Base-by-base conservation (phyloP, 1,140 invertebrate genomes). In the Lysiphlebus fabarum region DNA sequence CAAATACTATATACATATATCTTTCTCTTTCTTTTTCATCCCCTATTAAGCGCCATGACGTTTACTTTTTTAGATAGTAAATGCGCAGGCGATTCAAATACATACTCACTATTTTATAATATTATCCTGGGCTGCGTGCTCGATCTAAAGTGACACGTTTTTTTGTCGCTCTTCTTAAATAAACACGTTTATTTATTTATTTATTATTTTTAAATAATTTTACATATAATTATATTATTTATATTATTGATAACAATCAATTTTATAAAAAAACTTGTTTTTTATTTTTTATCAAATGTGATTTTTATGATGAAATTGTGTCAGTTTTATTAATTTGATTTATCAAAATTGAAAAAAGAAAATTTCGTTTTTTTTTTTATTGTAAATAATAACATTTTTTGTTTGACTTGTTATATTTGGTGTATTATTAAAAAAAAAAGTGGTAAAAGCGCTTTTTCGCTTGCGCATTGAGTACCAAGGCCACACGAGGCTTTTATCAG, bases 71-170 rank as follows among this genome's bases (percentile, higher is more conserved):
- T 53, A 60, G 60, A 57, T 57, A 54, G 47, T 43, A 38, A 34
- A 51, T 51, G 53, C 38, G 44, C 47, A 12, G 37, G 26, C 33
- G 36, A 6, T 38, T 44, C 45, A n/a, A 41, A 38, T 10, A 47
- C 10, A 37, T 36, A 49, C 43, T 40, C 56, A 59, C 45, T 56
- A 45, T 55, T 14, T 56, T 58, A 56, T 64, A 61, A 64, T 59
- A 59, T 62, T 59, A 62, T 62, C 56, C 59, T 58, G 37, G 58
- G 57, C 58, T 62, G 57, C 56, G 63, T 62, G 58, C 56, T 61
- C 47, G 56, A 51, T 56, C 47, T 51, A 43, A 61, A 62, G 63
- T 59, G 43, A 59, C 56, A 65, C 60, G 63, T 59, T 64, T 61
- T 58, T 56, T 59, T 57, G 62, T 56, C 56, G 49, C 57, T 55